Conservation (phyloP, 2,888 invertebrate species). For the Xestia xanthographa region DNA sequence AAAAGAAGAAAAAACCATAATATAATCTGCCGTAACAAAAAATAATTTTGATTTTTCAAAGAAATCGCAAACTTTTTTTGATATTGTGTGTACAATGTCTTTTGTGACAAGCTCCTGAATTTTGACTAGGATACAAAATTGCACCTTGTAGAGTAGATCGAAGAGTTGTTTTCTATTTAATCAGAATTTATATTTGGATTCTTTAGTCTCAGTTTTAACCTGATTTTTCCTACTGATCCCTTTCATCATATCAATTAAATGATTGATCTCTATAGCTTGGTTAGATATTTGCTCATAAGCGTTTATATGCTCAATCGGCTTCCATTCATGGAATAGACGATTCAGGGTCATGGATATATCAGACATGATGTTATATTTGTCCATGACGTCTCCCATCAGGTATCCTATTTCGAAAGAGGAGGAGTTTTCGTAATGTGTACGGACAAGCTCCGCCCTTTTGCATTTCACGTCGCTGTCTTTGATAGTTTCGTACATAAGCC, state of each 20-base stretch:
- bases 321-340: slow-evolving; percentile 76
- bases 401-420: slow-evolving; percentile 78
- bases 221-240: slow-evolving; percentile 54
- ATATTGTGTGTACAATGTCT: no score
- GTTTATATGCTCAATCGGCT: slow-evolving; percentile 84
- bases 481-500: slow-evolving; percentile 83
- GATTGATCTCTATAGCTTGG: slow-evolving; percentile 79
- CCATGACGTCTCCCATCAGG: slow-evolving; percentile 79
- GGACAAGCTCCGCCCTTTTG: slow-evolving; percentile 78
- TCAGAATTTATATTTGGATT: background rate
- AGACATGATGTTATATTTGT: slow-evolving; percentile 76
- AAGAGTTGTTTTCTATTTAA: background rate
- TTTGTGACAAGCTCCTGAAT: no score
- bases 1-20: no score
- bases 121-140: no score
- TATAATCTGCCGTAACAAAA: no score
- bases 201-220: background rate
- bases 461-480: slow-evolving; percentile 81
- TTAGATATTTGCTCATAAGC: slow-evolving; percentile 85
- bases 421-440: slow-evolving; percentile 74
- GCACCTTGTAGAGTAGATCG: background rate
- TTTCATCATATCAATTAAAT: slow-evolving; percentile 76
- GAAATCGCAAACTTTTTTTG: no score
- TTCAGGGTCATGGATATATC: slow-evolving; percentile 77
- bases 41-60: no score